Conservation (phyloP, 2,888 invertebrate genomes). For the Desoria tigrina region DNA sequence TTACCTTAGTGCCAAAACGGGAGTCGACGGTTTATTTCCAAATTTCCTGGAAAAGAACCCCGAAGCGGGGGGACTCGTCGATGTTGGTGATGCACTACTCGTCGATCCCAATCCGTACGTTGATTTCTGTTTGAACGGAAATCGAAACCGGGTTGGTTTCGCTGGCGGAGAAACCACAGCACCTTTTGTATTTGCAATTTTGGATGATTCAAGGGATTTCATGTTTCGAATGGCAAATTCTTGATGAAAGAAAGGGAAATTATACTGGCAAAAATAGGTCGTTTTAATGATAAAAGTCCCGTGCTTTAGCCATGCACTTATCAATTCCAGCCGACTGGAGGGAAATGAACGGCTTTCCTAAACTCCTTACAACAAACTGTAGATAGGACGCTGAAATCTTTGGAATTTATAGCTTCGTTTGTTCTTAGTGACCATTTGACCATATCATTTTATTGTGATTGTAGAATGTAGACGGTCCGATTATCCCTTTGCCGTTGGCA, state of each 20-base stretch:
- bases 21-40: slow-evolving; percentile 21
- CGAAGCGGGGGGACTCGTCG: background rate
- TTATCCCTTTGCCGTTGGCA: slow-evolving; percentile 1
- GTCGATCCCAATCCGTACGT: slow-evolving; percentile 15
- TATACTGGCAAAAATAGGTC: too few species aligned
- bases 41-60: slow-evolving; percentile 25
- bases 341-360: background rate
- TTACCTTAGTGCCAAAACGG: slow-evolving; percentile 10
- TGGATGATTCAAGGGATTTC: slow-evolving; percentile 36
- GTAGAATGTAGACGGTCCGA: background rate
- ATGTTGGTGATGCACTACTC: slow-evolving; percentile 4
- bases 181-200: slow-evolving; percentile 27
- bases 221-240: too few species aligned
- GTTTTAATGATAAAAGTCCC: too few species aligned
- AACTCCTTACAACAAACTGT: background rate
- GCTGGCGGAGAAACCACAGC: slow-evolving; percentile 15
- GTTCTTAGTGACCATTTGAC: background rate
- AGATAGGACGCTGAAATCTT: background rate
- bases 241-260: too few species aligned
- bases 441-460: background rate
- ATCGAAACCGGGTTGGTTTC: slow-evolving; percentile 44
- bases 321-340: background rate
- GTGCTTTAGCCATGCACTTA: too few species aligned
- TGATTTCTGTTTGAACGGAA: slow-evolving; percentile 47
- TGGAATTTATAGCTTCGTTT: background rate